Percentiles rank a stretch among this genome's conserved stretches.
Conservation (phyloP, 2,797 vertebrate genomes). For the Phrynocephalus forsythii region DNA sequence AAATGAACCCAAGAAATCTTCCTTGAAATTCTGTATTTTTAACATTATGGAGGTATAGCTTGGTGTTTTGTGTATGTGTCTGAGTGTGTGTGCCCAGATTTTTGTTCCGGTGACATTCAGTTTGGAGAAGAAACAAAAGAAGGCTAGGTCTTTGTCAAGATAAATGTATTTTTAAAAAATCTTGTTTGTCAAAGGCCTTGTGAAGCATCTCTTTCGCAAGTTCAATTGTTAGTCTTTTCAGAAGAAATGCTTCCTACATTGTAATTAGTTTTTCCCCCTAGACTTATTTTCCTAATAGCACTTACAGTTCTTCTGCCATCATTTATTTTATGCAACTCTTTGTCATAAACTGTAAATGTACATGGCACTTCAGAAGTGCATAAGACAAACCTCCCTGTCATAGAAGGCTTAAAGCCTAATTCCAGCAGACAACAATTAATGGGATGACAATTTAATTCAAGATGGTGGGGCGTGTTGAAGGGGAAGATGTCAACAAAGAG, state of each 20-base stretch:
- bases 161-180: background rate
- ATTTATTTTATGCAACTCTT: background rate
- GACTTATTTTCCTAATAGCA: constrained; percentile 22
- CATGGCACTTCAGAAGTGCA: constrained; percentile 16
- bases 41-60: constrained; percentile 12
- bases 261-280: background rate
- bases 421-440: constrained; percentile 36
- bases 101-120: constrained; percentile 32
- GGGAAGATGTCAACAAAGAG: constrained; percentile 32
- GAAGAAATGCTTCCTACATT: constrained; percentile 24
- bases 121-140: constrained; percentile 20
- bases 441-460: constrained; percentile 44
- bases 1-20: background rate
- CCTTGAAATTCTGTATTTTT: constrained; percentile 8
- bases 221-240: constrained; percentile 26
- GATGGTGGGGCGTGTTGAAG: background rate
- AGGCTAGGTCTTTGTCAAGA: background rate
- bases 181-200: constrained; percentile 16
- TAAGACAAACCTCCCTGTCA: constrained; percentile 2
- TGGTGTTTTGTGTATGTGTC: background rate
- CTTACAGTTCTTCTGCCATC: constrained; percentile 21
- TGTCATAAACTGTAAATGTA: constrained; percentile 35
- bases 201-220: background rate
- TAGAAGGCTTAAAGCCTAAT: constrained; percentile 44
- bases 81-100: background rate